These are phyloP conservation scores for Bilobella aurantiaca DNA, from an alignment of 1,140 invertebrate genomes.

Conservation along the genomic window DNA sequence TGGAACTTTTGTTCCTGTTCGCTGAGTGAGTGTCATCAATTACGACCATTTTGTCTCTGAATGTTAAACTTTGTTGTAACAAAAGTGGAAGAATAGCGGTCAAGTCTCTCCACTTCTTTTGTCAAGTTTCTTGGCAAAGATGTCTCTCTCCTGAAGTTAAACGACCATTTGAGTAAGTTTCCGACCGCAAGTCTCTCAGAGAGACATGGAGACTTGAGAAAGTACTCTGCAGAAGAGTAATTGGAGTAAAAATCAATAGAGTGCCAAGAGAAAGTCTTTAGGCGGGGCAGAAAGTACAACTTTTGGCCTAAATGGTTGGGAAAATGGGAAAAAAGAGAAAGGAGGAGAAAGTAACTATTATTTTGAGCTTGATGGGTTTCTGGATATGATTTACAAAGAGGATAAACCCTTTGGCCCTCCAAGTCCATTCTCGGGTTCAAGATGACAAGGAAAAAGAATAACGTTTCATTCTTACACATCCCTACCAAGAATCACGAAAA, in stretches of 20 bases:
- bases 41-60: not conserved
- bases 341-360: not conserved
- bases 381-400: not conserved
- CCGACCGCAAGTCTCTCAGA: not conserved
- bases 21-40: not conserved
- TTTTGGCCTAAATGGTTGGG: not conserved
- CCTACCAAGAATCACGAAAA: no score
- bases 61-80: not conserved
- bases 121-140: not conserved
- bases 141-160: not conserved
- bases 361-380: not conserved
- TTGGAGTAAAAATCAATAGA: slow-evolving; percentile 3
- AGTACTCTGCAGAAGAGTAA: not conserved
- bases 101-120: not conserved
- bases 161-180: not conserved
- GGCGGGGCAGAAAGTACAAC: not conserved
- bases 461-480: no score
- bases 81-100: no score
- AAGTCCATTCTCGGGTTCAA: no score
- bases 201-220: not conserved
- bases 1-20: no score
- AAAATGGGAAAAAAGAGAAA: no score
- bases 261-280: not conserved
- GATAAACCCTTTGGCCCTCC: not conserved
- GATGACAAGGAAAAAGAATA: no score